Percentiles rank a stretch among this genome's conserved stretches.
These are phyloP conservation scores for Chiroxiphia lanceolata DNA, from an alignment of 2,797 vertebrate genomes.

Conservation along the genomic window DNA sequence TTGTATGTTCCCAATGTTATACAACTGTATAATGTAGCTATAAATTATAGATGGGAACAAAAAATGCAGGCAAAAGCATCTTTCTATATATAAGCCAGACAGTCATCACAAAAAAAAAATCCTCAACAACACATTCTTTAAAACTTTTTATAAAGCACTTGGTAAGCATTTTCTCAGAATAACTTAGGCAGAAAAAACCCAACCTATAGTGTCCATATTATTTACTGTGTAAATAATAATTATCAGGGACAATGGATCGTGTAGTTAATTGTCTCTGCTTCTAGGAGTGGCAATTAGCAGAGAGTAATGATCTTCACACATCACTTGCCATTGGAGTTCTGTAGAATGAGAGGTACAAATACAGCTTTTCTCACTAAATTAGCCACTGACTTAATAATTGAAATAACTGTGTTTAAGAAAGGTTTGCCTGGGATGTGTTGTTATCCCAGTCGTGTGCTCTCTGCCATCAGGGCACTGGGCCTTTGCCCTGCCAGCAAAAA, in stretches of 20 bases:
- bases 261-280: neutral
- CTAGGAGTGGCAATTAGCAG: constrained; percentile 16
- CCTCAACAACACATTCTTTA: neutral
- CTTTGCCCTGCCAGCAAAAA: neutral
- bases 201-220: neutral
- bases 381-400: neutral
- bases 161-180: neutral
- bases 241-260: neutral
- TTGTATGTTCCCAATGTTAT: neutral
- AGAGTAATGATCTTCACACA: constrained; percentile 4
- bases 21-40: neutral
- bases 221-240: constrained; percentile 35
- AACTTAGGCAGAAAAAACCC: neutral
- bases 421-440: neutral
- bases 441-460: neutral
- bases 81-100: neutral
- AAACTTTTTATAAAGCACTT: neutral
- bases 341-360: neutral
- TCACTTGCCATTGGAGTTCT: neutral
- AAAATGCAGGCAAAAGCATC: neutral
- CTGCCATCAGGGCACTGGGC: fast-evolving
- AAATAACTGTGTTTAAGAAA: neutral
- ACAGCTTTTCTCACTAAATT: neutral
- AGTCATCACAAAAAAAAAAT: neutral
- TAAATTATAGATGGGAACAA: neutral